Evolutionary conservation across 1,140 invertebrate species (phyloP).

Genomic region (Drosophila simulans): DNA sequence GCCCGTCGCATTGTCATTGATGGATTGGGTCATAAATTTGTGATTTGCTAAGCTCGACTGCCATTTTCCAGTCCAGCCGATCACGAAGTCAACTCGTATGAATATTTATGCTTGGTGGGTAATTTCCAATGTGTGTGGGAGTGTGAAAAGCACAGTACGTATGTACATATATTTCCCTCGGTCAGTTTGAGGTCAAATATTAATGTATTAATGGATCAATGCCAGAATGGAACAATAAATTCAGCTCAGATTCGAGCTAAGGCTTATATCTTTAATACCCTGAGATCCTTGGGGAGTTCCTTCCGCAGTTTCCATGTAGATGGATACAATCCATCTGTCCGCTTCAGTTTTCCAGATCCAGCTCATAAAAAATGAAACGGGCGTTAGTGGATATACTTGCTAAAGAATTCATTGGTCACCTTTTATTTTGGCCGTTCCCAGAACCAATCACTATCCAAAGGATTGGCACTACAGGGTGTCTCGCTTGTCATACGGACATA

Average conservation of each 20-base stretch:
- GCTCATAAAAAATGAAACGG: background rate
- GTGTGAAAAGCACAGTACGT: background rate
- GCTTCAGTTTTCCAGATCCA: constrained; percentile 59
- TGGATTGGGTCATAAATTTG: constrained; percentile 81
- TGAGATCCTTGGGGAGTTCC: constrained; percentile 5
- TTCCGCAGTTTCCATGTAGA: constrained; percentile 4
- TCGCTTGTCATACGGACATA: background rate
- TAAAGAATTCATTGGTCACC: no score
- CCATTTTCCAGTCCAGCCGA: constrained; percentile 46
- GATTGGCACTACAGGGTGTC: background rate
- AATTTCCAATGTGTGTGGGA: background rate
- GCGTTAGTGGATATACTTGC: no score
- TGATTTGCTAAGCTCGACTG: constrained; percentile 75
- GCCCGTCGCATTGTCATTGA: constrained; percentile 59
- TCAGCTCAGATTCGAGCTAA: background rate
- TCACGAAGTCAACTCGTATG: constrained; percentile 63
- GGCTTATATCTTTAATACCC: background rate
- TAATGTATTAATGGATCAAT: background rate
- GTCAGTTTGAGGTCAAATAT: constrained; percentile 10
- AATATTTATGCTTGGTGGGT: constrained; percentile 43
- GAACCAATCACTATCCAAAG: background rate
- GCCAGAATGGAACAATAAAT: background rate
- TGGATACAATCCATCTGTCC: constrained; percentile 4
- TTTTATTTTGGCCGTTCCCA: no score
- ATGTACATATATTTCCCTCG: background rate